Evolutionary conservation across 2,888 invertebrate genomes (phyloP).

Genomic region (Biston stratarius): DNA sequence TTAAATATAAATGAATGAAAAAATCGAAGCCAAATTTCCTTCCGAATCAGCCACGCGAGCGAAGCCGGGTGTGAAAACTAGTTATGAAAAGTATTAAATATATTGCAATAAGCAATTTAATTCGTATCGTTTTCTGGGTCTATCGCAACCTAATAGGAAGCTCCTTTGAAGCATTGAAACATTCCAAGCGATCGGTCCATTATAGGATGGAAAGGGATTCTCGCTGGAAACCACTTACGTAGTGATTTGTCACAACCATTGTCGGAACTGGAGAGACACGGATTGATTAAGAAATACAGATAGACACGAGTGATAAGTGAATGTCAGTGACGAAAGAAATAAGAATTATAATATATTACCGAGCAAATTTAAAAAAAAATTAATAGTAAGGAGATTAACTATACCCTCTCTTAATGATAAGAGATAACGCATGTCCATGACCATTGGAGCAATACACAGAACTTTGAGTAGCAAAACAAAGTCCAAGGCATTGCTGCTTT

Average conservation of each 20-base stretch:
- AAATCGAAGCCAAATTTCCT: too few species aligned
- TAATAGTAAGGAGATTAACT: too few species aligned
- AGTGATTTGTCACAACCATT: conserved; percentile 25
- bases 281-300: conserved; percentile 5
- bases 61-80: too few species aligned
- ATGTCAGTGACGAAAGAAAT: conserved; percentile 2
- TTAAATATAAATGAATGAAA: too few species aligned
- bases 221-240: conserved; percentile 30
- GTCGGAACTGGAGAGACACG: conserved; percentile 7
- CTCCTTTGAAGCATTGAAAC: conserved; percentile 10
- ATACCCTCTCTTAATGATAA: too few species aligned
- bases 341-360: too few species aligned
- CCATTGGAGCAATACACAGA: too few species aligned
- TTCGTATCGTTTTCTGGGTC: not conserved
- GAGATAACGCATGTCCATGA: too few species aligned
- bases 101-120: not conserved
- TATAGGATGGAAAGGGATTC: conserved; percentile 19
- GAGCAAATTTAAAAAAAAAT: too few species aligned
- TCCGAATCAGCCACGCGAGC: too few species aligned
- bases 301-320: conserved; percentile 1
- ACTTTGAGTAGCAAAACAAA: too few species aligned
- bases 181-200: conserved; percentile 18
- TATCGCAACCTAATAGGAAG: not conserved
- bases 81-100: not conserved
- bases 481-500: too few species aligned